phyloP scores from a whole-genome alignment of 2,888 invertebrate species.

The Tiliacea citrago region DNA sequence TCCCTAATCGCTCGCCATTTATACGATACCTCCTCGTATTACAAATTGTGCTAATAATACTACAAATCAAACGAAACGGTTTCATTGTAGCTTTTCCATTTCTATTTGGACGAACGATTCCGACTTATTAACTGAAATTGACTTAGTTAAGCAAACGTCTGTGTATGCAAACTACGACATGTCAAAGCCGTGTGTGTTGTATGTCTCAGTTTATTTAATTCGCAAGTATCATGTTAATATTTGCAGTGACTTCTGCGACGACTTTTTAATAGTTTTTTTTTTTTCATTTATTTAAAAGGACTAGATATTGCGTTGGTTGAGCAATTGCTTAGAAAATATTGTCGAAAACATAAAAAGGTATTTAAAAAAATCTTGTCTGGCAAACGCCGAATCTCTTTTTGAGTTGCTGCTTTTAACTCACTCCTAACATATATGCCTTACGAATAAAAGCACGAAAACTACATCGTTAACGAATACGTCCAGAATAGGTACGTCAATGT shows the following conservation, averaged over 20 bases:
- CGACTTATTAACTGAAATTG: constrained; percentile 64
- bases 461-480: neutral
- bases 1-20: constrained; percentile 55
- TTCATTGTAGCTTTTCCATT: constrained; percentile 46
- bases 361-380: neutral
- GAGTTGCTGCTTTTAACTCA: neutral
- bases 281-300: too few relatives aligned
- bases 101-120: constrained; percentile 52
- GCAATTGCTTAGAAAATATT: neutral
- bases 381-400: neutral
- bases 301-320: neutral
- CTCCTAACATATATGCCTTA: neutral
- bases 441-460: neutral
- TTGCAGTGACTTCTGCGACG: neutral
- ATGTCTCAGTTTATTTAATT: constrained; percentile 38
- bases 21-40: constrained; percentile 42
- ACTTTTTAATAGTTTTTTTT: neutral
- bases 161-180: constrained; percentile 47
- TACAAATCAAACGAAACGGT: constrained; percentile 61
- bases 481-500: neutral
- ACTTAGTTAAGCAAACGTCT: constrained; percentile 60
- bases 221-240: constrained; percentile 12
- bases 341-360: neutral
- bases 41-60: constrained; percentile 48
- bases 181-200: constrained; percentile 49